These are phyloP conservation scores for Oncorhynchus mykiss DNA, from an alignment of 2,113 vertebrate genomes.

Conservation along the genomic window DNA sequence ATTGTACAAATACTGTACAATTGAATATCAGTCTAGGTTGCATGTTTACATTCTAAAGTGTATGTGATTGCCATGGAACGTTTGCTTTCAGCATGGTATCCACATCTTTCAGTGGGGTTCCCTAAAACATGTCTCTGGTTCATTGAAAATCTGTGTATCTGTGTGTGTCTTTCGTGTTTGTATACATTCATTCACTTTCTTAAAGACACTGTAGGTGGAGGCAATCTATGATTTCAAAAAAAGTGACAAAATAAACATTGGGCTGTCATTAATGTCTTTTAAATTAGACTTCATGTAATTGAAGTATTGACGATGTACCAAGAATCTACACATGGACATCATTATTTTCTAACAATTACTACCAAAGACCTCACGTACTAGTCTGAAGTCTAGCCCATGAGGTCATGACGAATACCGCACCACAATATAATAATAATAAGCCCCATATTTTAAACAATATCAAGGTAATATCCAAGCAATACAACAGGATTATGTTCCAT, in stretches of 20 bases:
- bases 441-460: slow-evolving; percentile 39
- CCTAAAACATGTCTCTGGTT: neutral
- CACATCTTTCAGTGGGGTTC: neutral
- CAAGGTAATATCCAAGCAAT: slow-evolving; percentile 19
- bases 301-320: neutral
- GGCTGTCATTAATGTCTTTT: too few species aligned
- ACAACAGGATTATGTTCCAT: slow-evolving; percentile 21
- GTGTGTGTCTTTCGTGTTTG: neutral
- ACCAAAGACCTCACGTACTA: slow-evolving; percentile 46
- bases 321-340: slow-evolving; percentile 48
- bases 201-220: too few species aligned
- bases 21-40: neutral
- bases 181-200: neutral
- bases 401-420: slow-evolving; percentile 43
- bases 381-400: slow-evolving; percentile 29
- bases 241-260: neutral
- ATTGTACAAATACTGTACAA: neutral
- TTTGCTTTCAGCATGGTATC: neutral
- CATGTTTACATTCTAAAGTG: neutral
- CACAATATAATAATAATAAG: slow-evolving; percentile 34
- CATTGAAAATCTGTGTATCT: neutral
- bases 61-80: neutral
- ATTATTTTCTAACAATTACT: slow-evolving; percentile 50
- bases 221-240: neutral
- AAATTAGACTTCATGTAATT: neutral